These are phyloP conservation scores for Dione vanillae DNA, from an alignment of 2,888 invertebrate genomes.

Conservation along the genomic window DNA sequence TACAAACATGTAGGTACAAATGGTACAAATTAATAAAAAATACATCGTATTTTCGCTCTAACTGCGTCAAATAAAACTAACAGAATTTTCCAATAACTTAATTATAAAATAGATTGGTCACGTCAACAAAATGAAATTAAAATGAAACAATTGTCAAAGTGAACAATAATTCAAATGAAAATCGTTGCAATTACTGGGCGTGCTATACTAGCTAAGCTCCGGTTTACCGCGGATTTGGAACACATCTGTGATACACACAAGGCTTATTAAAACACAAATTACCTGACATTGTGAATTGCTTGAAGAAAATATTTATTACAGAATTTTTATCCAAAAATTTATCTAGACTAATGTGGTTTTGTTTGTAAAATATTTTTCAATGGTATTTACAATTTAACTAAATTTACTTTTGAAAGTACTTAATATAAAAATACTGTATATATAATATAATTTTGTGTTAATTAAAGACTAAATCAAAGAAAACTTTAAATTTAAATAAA, in stretches of 20 bases:
- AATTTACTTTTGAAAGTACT: too few species aligned
- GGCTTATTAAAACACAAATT: constrained; percentile 55
- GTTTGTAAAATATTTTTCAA: not conserved
- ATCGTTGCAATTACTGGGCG: constrained; percentile 61
- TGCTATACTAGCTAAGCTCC: constrained; percentile 66
- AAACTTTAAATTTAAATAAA: not conserved
- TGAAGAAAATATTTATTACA: constrained; percentile 40
- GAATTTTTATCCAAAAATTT: not conserved
- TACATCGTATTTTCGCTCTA: not conserved
- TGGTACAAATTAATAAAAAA: not conserved
- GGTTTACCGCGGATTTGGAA: constrained; percentile 72
- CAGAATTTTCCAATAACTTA: constrained; percentile 9
- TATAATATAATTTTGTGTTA: too few species aligned
- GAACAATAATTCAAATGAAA: constrained; percentile 66
- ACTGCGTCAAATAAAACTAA: not conserved
- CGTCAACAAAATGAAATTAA: constrained; percentile 15
- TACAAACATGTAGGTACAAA: not conserved
- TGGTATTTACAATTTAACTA: not conserved
- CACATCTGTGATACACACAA: constrained; percentile 53
- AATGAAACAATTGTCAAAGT: constrained; percentile 45
- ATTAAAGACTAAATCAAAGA: too few species aligned
- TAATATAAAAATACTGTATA: too few species aligned
- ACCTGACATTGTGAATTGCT: constrained; percentile 31
- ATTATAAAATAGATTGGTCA: constrained; percentile 19
- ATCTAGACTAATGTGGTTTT: constrained; percentile 1